Evolutionary conservation across 2,113 vertebrate genomes (phyloP).

Genomic region (Cyanistes caeruleus): DNA sequence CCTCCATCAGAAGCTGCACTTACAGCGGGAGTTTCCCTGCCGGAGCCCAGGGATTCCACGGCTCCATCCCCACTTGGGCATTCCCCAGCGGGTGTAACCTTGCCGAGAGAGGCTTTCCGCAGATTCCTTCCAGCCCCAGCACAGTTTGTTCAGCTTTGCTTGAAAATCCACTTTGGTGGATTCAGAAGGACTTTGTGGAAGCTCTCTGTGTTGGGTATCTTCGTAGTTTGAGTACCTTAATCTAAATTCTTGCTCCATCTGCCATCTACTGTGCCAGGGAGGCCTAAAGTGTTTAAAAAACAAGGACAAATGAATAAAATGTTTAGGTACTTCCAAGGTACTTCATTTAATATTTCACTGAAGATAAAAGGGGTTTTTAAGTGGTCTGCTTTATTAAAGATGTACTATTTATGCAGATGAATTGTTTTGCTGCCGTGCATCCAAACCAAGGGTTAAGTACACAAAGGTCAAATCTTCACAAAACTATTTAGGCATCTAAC

Average conservation of each 20-base stretch:
- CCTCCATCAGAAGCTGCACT: neutral
- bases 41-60: fast-evolving
- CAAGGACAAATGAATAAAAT: conserved; percentile 12
- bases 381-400: neutral
- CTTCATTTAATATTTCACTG: neutral
- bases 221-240: neutral
- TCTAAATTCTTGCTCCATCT: neutral
- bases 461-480: neutral
- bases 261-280: neutral
- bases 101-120: neutral
- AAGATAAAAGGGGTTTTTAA: neutral
- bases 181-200: neutral
- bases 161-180: neutral
- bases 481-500: neutral
- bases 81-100: neutral
- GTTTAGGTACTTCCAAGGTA: neutral
- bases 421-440: neutral
- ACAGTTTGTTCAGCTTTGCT: neutral
- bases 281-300: neutral
- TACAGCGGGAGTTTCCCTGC: neutral
- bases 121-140: neutral
- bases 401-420: conserved; percentile 30
- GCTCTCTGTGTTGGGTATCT: neutral
- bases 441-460: neutral
- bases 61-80: fast-evolving